Base-by-base conservation (phyloP, 2,888 invertebrate species). In the Agriopis aurantiaria region DNA sequence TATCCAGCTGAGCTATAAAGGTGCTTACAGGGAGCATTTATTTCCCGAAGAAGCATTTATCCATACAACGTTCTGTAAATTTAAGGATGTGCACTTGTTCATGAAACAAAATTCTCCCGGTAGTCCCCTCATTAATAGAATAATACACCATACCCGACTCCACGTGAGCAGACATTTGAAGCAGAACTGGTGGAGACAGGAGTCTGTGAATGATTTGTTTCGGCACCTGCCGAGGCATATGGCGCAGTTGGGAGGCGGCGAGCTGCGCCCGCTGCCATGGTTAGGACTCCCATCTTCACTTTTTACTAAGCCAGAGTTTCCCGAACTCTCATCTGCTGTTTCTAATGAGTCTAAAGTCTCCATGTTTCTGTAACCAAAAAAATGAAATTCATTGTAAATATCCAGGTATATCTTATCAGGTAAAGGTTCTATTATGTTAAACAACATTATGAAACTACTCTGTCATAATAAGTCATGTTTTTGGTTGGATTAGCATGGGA, bases 151-250 rank as follows among this genome's bases (percentile, higher is more conserved):
- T 86, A 97, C 97, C 95, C 98, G 98, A 67, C 98, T 98, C 99
- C 99, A 99, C 84, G 98, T 97, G 72, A 98, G 91, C 45, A 99
- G 95, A 85, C 99, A 99, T 76, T 96, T 97, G 86, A 98, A 99
- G 88, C 99, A 99, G 88, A 99, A 99, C 86, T 97, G 97, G 90
- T 99, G 99, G 87, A 97, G 96, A 87, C 99, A 99, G 61, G 97
- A 97, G 87, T 99, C 97, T 0, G 98, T 98, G 87, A 98, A 98
- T 43, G 98, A 98, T 85, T 97, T 98, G 86, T 99, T 98, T 68
- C 96, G 96, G 82, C 98, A 96, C 75, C 96, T 96, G 33, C 98
- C 98, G 69, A 99, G 95, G 83, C 99, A 99, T 85, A 99, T 99
- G 59, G 98, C 97, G 95, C 99, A 99, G 86, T 97, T 97, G 4